These are phyloP conservation scores for Chymomyza amoena DNA, from an alignment of 2,888 invertebrate species.

Conservation along the genomic window DNA sequence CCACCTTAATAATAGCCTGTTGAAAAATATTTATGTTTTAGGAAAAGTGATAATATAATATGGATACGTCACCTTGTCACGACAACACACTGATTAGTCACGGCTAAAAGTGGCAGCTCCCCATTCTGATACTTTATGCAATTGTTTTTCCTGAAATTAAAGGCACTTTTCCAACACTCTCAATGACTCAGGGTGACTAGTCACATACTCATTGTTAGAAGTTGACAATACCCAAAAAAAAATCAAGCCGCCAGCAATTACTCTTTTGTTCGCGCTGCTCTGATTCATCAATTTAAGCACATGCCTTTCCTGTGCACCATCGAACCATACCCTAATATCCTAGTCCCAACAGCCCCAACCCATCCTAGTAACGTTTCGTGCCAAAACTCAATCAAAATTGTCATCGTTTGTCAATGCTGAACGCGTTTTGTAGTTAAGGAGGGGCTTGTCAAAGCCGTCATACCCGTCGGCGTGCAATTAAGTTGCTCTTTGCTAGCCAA, in stretches of 20 bases:
- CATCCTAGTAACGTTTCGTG: slow-evolving; percentile 46
- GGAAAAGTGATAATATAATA: background rate
- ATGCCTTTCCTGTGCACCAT: too few relatives aligned
- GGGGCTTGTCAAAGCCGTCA: background rate
- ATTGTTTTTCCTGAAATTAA: background rate
- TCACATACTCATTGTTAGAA: background rate
- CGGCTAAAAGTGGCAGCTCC: background rate
- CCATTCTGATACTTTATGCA: background rate
- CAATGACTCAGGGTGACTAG: background rate
- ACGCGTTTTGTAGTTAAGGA: background rate
- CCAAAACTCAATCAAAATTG: slow-evolving; percentile 69
- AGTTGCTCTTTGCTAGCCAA: slow-evolving; percentile 61
- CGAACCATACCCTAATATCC: background rate
- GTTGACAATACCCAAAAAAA: background rate
- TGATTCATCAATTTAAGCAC: slow-evolving; percentile 41
- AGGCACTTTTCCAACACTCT: background rate
- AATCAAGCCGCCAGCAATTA: slow-evolving; percentile 33
- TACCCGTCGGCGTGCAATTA: slow-evolving; percentile 55
- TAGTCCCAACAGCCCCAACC: background rate
- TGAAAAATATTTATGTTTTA: background rate
- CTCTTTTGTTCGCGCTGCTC: slow-evolving; percentile 9
- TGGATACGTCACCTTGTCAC: background rate
- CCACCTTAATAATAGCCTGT: background rate
- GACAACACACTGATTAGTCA: background rate
- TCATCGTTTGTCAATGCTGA: slow-evolving; percentile 57